phyloP scores from a whole-genome alignment of 2,113 vertebrate species.

The Oostethus manadensis region DNA sequence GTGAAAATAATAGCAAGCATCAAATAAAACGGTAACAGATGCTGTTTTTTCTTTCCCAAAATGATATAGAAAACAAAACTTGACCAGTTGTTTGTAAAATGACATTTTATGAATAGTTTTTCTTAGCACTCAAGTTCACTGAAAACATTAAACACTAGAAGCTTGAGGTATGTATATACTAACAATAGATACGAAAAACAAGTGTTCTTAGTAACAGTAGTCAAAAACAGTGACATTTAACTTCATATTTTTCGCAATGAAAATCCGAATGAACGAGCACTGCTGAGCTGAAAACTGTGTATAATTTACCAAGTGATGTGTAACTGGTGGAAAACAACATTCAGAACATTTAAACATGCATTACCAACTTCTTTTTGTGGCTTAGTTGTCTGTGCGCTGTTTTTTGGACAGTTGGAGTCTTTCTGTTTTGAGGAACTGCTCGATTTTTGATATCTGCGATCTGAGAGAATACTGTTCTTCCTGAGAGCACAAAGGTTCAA shows the following conservation, averaged over 20 bases:
- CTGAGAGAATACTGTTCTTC: slow-evolving; percentile 54
- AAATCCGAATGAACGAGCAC: not conserved
- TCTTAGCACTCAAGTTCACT: too few relatives aligned
- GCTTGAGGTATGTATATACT: too few relatives aligned
- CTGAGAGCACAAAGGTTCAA: slow-evolving; percentile 30
- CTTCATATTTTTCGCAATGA: too few relatives aligned
- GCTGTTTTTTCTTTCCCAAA: not conserved
- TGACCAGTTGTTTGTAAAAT: too few relatives aligned
- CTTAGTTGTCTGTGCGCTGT: slow-evolving; percentile 32
- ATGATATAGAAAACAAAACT: too few relatives aligned
- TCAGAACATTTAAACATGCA: not conserved
- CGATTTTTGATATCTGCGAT: slow-evolving; percentile 61
- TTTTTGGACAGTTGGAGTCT: slow-evolving; percentile 50
- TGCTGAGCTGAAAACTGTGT: not conserved
- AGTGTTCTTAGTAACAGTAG: not conserved
- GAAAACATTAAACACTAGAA: too few relatives aligned
- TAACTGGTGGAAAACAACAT: not conserved
- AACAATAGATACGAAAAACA: too few relatives aligned
- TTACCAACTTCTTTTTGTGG: not conserved
- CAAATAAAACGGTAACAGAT: not conserved
- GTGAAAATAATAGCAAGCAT: slow-evolving; percentile 4
- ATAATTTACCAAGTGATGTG: not conserved
- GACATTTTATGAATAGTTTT: too few relatives aligned
- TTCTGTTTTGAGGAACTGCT: slow-evolving; percentile 59
- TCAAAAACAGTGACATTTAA: not conserved